A percentile compares a stretch with the other conserved stretches of the same genome.
phyloP scores from a whole-genome alignment of 2,888 invertebrate genomes.

The Prosapia bicincta region DNA sequence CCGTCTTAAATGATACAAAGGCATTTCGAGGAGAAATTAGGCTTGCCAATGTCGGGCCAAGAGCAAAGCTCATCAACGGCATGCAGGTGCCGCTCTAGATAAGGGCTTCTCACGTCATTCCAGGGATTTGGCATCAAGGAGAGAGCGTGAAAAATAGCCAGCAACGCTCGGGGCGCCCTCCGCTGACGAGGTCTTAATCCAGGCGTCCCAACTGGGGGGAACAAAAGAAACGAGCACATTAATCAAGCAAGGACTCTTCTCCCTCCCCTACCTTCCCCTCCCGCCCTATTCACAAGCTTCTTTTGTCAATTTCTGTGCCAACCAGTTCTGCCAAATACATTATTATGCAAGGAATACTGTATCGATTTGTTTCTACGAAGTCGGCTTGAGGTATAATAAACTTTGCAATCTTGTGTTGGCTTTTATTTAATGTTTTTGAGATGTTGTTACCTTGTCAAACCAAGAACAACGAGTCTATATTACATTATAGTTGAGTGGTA shows the following conservation, averaged over 20 bases:
- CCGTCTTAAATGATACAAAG: too few relatives aligned
- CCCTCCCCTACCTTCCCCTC: background rate
- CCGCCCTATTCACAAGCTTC: background rate
- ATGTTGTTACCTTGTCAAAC: too few relatives aligned
- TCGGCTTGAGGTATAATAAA: too few relatives aligned
- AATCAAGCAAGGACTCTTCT: too few relatives aligned
- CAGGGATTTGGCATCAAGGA: background rate
- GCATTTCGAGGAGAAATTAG: too few relatives aligned
- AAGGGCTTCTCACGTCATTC: background rate
- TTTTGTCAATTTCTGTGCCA: conserved; percentile 2
- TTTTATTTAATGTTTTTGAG: too few relatives aligned
- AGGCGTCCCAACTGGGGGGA: background rate
- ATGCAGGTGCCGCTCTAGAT: background rate
- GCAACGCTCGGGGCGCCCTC: background rate
- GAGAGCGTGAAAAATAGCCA: background rate
- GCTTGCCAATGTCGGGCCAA: background rate
- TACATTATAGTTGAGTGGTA: too few relatives aligned
- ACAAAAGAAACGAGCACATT: background rate
- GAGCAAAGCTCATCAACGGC: background rate
- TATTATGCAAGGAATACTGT: background rate
- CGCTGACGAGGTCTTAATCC: conserved; percentile 2
- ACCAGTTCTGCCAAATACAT: background rate
- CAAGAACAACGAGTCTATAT: too few relatives aligned
- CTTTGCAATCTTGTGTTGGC: too few relatives aligned
- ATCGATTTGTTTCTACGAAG: background rate